Percentiles rank a stretch among this genome's conserved stretches.
These are phyloP conservation scores for Panthera tigris DNA, from an alignment of 2,113 vertebrate species.

Conservation along the genomic window DNA sequence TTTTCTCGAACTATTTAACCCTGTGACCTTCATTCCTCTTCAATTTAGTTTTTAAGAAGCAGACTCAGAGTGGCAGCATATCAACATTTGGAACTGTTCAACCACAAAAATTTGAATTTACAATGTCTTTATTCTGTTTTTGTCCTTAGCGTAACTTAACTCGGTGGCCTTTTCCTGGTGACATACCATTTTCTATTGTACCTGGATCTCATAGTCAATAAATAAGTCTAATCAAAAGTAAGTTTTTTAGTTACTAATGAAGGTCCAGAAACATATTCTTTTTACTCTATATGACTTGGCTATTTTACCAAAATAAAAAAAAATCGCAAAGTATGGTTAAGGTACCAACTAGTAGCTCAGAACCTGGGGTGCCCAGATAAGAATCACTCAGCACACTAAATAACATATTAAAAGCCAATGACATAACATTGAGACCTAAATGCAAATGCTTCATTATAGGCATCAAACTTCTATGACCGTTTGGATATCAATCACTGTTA, in stretches of 20 bases:
- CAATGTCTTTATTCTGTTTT: background rate
- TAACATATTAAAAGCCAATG: background rate
- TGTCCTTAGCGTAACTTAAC: background rate
- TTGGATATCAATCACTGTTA: background rate
- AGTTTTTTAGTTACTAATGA: background rate
- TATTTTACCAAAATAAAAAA: background rate
- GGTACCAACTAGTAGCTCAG: background rate
- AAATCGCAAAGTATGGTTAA: background rate
- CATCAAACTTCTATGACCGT: background rate
- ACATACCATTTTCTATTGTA: background rate
- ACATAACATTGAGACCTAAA: background rate
- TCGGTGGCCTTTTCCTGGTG: background rate
- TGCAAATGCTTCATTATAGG: background rate
- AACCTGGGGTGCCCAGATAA: background rate
- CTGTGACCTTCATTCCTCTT: background rate
- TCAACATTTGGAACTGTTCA: conserved; percentile 2
- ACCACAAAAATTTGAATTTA: background rate
- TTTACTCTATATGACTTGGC: background rate
- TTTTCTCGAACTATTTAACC: background rate
- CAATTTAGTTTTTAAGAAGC: background rate
- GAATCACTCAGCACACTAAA: background rate
- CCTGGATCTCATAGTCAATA: background rate
- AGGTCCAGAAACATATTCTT: background rate
- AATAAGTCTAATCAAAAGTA: background rate
- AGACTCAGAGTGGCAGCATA: background rate